Conservation (phyloP, 2,797 vertebrate genomes). For the Lepus townsendii region DNA sequence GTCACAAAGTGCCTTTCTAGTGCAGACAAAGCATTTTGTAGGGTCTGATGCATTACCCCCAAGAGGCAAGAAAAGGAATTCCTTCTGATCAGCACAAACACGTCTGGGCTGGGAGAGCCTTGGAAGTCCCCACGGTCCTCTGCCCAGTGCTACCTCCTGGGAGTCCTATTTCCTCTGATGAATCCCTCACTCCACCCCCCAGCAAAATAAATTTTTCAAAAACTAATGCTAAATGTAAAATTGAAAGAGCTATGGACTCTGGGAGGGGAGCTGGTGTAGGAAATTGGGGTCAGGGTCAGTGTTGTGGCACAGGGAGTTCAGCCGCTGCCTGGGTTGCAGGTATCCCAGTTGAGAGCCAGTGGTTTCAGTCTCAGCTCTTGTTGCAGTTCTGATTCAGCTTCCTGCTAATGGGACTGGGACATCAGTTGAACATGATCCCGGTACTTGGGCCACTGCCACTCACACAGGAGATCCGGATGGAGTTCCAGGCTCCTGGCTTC, state of each 20-base stretch:
- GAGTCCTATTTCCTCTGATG: not conserved
- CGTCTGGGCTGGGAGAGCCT: not conserved
- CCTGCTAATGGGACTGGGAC: too few relatives aligned
- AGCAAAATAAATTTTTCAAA: not conserved
- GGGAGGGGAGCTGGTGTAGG: not conserved
- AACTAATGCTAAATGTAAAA: not conserved
- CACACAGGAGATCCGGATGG: too few relatives aligned
- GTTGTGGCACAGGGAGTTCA: too few relatives aligned
- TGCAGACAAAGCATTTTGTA: too few relatives aligned
- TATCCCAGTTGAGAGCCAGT: too few relatives aligned
- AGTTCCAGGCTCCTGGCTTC: too few relatives aligned
- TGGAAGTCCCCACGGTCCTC: not conserved
- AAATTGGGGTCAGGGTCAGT: not conserved
- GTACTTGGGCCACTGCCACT: too few relatives aligned
- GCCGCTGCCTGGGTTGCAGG: too few relatives aligned
- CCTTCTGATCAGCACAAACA: not conserved
- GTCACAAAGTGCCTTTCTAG: not conserved
- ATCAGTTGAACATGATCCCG: too few relatives aligned
- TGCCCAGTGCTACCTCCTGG: not conserved
- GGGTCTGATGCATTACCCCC: too few relatives aligned
- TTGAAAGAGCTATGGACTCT: not conserved
- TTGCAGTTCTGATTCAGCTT: too few relatives aligned
- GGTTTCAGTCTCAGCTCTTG: too few relatives aligned
- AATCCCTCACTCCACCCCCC: not conserved
- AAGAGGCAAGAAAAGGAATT: not conserved